Evolutionary conservation across 2,797 vertebrate species (phyloP).

Genomic region (Hybognathus amarus): DNA sequence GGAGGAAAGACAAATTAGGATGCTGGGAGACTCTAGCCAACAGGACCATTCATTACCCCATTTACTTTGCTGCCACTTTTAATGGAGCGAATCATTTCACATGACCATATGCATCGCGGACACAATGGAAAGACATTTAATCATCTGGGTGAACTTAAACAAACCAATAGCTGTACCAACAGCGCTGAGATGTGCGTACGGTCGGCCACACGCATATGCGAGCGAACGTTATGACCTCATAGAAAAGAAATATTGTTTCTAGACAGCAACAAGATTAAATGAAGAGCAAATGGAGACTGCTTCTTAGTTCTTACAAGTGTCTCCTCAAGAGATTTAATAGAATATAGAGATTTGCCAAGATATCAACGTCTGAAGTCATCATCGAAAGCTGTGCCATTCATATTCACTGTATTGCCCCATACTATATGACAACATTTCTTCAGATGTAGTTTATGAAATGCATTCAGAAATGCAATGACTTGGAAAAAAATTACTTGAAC

Average conservation of each 20-base stretch:
- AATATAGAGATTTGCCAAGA: background rate
- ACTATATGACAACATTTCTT: background rate
- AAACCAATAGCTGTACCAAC: constrained; percentile 30
- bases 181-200: constrained; percentile 19
- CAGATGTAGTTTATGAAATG: background rate
- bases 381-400: background rate
- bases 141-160: constrained; percentile 38
- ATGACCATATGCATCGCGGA: constrained; percentile 54
- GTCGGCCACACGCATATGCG: constrained; percentile 6
- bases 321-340: background rate
- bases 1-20: constrained; percentile 63
- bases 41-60: constrained; percentile 56
- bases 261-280: background rate
- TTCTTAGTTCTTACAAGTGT: background rate
- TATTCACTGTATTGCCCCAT: background rate
- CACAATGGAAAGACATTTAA: constrained; percentile 52
- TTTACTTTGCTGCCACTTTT: constrained; percentile 56
- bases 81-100: constrained; percentile 57
- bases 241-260: background rate
- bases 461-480: background rate
- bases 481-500: background rate
- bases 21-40: constrained; percentile 54
- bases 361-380: background rate
- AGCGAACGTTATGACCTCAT: constrained; percentile 29
- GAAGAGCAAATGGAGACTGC: background rate